These are phyloP conservation scores for Pampus argenteus DNA, from an alignment of 2,797 vertebrate species.

Conservation along the genomic window DNA sequence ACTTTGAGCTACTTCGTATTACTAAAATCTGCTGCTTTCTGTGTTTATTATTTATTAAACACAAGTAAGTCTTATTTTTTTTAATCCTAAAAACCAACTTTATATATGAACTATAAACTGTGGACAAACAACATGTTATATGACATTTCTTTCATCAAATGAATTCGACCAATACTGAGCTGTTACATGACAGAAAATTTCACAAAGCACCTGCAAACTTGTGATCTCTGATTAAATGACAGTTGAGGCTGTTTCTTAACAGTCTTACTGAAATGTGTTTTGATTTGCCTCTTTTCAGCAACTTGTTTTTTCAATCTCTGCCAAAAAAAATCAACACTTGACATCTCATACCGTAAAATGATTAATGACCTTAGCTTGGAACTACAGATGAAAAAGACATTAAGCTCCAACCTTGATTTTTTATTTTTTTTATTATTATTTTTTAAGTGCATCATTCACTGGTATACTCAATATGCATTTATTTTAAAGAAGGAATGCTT, in stretches of 20 bases:
- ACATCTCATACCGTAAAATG: constrained; percentile 40
- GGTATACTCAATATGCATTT: constrained; percentile 22
- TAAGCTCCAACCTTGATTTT: constrained; percentile 60
- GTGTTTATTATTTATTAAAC: constrained; percentile 14
- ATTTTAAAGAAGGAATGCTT: constrained; percentile 52
- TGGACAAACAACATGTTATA: constrained; percentile 30
- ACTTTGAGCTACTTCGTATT: constrained; percentile 46
- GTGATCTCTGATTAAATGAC: constrained; percentile 50
- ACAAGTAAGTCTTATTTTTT: constrained; percentile 25
- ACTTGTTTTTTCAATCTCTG: constrained; percentile 69
- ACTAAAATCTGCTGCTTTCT: constrained; percentile 21
- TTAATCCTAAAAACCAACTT: constrained; percentile 8
- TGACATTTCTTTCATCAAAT: constrained; percentile 35
- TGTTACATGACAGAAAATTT: constrained; percentile 39
- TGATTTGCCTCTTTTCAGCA: constrained; percentile 56
- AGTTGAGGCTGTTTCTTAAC: constrained; percentile 52
- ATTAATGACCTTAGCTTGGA: constrained; percentile 71
- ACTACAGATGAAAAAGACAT: constrained; percentile 60
- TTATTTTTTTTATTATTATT: constrained; percentile 14
- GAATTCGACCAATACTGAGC: constrained; percentile 6
- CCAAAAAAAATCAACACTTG: constrained; percentile 51
- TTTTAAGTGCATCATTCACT: constrained; percentile 62
- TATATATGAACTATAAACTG: constrained; percentile 5
- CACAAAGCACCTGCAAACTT: constrained; percentile 46
- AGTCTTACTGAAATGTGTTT: constrained; percentile 63